Conservation (phyloP, 1,140 invertebrate species). For the Myzus persicae region DNA sequence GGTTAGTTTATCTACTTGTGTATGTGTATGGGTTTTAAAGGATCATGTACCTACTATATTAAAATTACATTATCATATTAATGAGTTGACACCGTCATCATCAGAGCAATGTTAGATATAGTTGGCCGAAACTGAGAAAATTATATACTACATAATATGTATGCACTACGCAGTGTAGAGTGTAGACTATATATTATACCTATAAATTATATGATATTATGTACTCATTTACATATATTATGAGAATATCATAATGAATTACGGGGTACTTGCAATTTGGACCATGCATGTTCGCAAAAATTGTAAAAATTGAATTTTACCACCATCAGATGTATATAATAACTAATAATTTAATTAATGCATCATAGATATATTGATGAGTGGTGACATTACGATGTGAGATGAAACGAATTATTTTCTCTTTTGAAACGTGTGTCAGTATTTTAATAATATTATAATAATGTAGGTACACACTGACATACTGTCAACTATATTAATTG, state of each 20-base stretch:
- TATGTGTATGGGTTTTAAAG: conserved; percentile 7
- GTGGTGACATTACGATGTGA: not conserved
- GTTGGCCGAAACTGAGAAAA: not conserved
- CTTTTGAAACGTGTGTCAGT: not conserved
- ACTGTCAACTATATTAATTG: not conserved
- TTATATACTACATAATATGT: not conserved
- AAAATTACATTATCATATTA: conserved; percentile 47
- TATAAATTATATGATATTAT: not conserved
- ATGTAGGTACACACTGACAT: not conserved
- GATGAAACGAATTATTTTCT: conserved; percentile 24
- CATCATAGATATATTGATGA: not conserved
- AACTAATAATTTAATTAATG: not conserved
- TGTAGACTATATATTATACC: not conserved
- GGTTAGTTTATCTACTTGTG: not conserved
- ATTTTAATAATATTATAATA: not conserved
- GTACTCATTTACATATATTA: not conserved
- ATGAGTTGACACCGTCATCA: not conserved
- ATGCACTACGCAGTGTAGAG: not conserved
- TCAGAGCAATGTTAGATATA: not conserved
- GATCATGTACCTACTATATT: not conserved
- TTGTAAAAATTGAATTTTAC: not conserved
- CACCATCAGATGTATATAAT: not conserved
- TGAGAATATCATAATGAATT: not conserved
- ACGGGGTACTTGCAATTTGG: not conserved
- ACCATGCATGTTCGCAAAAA: not conserved